Conservation (phyloP, 2,888 invertebrate genomes). For the Coronaproctus castanopsis region DNA sequence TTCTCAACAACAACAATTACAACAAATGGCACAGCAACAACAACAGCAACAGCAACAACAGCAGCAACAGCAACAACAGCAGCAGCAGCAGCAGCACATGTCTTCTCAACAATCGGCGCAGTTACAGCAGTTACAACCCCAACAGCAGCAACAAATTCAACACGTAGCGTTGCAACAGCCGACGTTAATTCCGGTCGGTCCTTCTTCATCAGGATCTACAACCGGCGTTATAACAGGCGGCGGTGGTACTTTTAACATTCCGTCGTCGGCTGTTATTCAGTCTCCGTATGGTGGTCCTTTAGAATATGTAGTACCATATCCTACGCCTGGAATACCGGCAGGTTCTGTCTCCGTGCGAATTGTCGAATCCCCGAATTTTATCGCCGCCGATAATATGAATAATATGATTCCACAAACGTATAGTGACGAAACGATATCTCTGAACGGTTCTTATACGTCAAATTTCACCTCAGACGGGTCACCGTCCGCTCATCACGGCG, state of each 20-base stretch:
- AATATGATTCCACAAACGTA: neutral
- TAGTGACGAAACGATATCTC: neutral
- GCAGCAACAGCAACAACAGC: slow-evolving; percentile 4
- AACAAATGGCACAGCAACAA: neutral
- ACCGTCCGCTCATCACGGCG: slow-evolving; percentile 1
- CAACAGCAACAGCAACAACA: slow-evolving; percentile 10
- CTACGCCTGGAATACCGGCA: neutral
- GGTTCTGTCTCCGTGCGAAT: neutral
- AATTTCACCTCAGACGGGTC: slow-evolving; percentile 6
- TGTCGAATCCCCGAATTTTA: neutral
- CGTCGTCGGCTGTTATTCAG: slow-evolving; percentile 3
- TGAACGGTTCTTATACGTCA: slow-evolving; percentile 3
- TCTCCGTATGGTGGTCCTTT: neutral
- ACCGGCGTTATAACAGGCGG: neutral
- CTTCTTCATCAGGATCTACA: slow-evolving; percentile 1
- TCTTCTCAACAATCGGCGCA: slow-evolving; percentile 11
- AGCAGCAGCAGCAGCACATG: slow-evolving; percentile 12
- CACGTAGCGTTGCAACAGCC: slow-evolving; percentile 8
- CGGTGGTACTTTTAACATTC: slow-evolving; percentile 4
- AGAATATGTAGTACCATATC: neutral
- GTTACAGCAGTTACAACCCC: slow-evolving; percentile 18
- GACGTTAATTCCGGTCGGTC: slow-evolving; percentile 2
- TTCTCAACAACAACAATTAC: neutral
- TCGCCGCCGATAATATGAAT: neutral
- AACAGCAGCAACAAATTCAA: slow-evolving; percentile 20